Evolutionary conservation across 2,888 invertebrate species (phyloP), one percentile per base, ranked within the genome.

Genomic region (Trypoxylon attenuatum): DNA sequence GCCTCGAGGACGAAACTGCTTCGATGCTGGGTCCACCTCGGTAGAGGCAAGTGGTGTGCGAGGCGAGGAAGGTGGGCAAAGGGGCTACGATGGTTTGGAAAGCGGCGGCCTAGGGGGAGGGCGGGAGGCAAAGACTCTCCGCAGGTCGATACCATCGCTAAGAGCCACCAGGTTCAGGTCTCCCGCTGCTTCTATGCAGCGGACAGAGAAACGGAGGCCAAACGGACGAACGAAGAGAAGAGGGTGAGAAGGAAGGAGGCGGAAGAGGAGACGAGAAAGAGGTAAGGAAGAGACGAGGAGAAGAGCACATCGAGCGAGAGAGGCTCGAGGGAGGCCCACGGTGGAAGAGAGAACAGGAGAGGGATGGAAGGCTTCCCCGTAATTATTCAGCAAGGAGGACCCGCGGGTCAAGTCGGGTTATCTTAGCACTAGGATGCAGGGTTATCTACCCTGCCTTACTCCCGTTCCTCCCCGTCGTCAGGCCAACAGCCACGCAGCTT

Each of bases 341-440:
- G n/a, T n/a, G n/a, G n/a, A n/a, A n/a, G n/a, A n/a, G n/a, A n/a
- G 60, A 51, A 16, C 54, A 46, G 51, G 63, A 57, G 23, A 66
- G 65, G 68, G 54, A 72, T 71, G 67, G 77, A 67, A 70, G 77
- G 80, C 81, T 82, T 83, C 81, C 81, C 82, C 83, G 84, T 85
- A 86, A 86, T 86, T 86, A 86, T 86, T 86, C 85, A 86, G 83
- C 84, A 79, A 79, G 74, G 69, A 74, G 76, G 76, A 76, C 76
- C 76, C 76, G 74, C 76, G 74, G 73, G 71, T 76, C 77, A 76
- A 76, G 71, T 76, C 77, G 65, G 74, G 76, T 76, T 76, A 76
- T 76, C 76, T 76, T 76, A 68, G 74, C 72, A 79, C 82, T 84
- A 84, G 84, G 84, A 85, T 82, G 82, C 83, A 75, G 79, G 84